Evolutionary conservation across 37 sponge, comb jelly and placozoan species (phyloP), one percentile per base, ranked within the genome.

Genomic region (Geodia barretti): DNA sequence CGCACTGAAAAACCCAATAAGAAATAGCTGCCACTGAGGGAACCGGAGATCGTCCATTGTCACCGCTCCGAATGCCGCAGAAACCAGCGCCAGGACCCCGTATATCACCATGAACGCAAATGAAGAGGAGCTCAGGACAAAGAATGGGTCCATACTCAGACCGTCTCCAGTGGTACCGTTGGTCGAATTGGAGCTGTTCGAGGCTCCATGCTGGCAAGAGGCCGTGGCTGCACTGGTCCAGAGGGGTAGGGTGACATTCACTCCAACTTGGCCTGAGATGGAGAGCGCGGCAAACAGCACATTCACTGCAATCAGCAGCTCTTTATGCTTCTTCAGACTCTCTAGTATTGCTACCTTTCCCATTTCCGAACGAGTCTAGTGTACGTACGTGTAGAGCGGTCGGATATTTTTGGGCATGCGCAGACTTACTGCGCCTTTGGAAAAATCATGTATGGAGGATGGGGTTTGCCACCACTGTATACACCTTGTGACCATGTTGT

Each of bases 21-120:
- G 72, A 11, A 91, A 17, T 2, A 91, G 38, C 75, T 91, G 83
- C 83, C 80, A 80, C 62, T 87, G 92, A 0, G 92, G 92, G 77
- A 91, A 91, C 47, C 0, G 21, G 0, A 80, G 71, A 33, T 87
- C 84, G 14, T 79, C 59, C 33, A 62, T 61, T 19, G 77, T 81
- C 25, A 68, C 8, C 31, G 36, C 3, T 39, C 39, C 42, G 0
- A 82, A 39, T 1, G 25, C n/a, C 31, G 39, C 41, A 0, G 60
- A 28, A 28, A 82, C 86, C 35, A 86, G 26, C n/a, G 86, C 74
- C 3, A 61, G 23, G 5, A 69, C 30, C 9, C 92, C 92, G 37
- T 87, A 91, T 39, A 91, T 64, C 0, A 91, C 64, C 4, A 91
- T 88, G 47, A 83, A 91, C 24, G 88, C 75, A 17, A 91, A 60